These are phyloP conservation scores for Amorpha juglandis DNA, from an alignment of 2,888 invertebrate species.

Conservation along the genomic window DNA sequence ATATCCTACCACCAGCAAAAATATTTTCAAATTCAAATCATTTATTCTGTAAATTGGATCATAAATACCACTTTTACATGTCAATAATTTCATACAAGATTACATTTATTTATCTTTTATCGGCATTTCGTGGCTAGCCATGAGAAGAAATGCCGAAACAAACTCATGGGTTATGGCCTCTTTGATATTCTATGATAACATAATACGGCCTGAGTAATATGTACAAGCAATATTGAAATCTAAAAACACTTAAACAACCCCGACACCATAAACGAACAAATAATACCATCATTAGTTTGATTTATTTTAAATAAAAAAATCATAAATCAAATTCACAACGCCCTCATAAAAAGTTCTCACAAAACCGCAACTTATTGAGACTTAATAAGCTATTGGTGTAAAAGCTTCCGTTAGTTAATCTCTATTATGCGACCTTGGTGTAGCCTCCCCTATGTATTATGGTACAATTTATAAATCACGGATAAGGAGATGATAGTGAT, in stretches of 20 bases:
- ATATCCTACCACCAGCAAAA: too few species aligned
- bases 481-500: constrained; percentile 59
- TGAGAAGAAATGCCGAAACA: too few species aligned
- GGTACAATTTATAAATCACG: constrained; percentile 64
- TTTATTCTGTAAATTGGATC: too few species aligned
- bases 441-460: constrained; percentile 54
- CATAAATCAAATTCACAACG: constrained; percentile 39
- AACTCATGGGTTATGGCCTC: too few species aligned
- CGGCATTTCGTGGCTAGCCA: too few species aligned
- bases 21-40: too few species aligned
- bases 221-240: too few species aligned
- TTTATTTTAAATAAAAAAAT: constrained; percentile 5
- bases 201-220: too few species aligned
- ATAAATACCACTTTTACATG: too few species aligned
- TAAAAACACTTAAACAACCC: not conserved
- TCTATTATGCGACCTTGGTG: constrained; percentile 23
- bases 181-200: not conserved
- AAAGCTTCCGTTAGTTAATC: constrained; percentile 41
- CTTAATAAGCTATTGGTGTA: constrained; percentile 39
- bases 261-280: not conserved
- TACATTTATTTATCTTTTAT: too few species aligned
- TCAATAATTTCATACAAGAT: too few species aligned
- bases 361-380: constrained; percentile 36
- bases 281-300: constrained; percentile 3
- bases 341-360: constrained; percentile 38